Evolutionary conservation across 2,113 vertebrate species (phyloP), one percentile per base, ranked within the genome.

Genomic region (Amazona guildingii): DNA sequence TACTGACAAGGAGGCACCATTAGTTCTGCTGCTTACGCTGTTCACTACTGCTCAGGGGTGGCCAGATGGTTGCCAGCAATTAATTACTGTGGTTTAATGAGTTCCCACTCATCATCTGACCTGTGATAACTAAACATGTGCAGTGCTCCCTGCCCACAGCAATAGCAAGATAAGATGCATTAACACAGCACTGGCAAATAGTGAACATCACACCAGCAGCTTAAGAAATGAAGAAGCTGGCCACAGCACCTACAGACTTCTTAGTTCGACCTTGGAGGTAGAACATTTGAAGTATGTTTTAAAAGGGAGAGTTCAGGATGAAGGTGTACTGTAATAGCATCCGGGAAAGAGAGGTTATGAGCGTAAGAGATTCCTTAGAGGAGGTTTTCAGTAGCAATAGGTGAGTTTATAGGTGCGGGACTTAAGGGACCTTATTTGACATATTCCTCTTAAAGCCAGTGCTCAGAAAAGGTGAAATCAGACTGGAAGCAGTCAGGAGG

Each of bases 51-150:
- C 95, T 96, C 93, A 93, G 96, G 89, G 96, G 94, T 97, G 96
- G 95, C 94, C 96, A 97, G 96, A 96, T 97, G 96, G 96, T 95
- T 97, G 95, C 96, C 96, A 95, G 95, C 95, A 95, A 97, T 97
- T 97, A 97, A 97, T 95, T 97, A 95, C 95, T 72, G 86, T 92
- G 93, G 96, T 95, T 97, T 97, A 97, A 96, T 95, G 95, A 96
- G 94, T 96, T 97, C 81, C 91, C 96, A 94, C 95, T 97, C 87
- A 95, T 97, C 94, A 92, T 96, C 93, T 96, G 96, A 97, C 96
- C 95, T 97, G 89, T 73, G 95, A 96, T 95, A 97, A 93, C 96
- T 94, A 94, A 97, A 96, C 89, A 94, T 79, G 93, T 96, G 94
- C 86, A 72, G 66, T 79, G 66, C 83, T 96, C 81, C 89, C 94